Percentiles rank a stretch among this genome's conserved stretches.
Conservation (phyloP, 2,797 vertebrate species). For the Danionella dracula region DNA sequence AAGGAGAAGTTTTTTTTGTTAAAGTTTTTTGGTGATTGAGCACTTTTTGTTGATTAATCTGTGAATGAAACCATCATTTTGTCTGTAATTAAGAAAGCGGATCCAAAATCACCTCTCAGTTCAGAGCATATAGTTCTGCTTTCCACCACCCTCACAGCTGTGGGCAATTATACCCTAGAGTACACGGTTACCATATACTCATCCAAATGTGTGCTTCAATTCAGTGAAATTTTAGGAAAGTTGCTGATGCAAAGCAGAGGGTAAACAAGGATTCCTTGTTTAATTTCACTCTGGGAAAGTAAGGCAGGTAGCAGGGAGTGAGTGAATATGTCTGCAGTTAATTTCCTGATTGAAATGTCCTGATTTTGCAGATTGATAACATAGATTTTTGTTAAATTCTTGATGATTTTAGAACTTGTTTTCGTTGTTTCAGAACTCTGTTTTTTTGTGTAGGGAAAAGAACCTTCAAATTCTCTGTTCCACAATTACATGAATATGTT, state of each 20-base stretch:
- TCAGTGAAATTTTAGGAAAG: constrained; percentile 12
- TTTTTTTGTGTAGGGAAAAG: too few relatives aligned
- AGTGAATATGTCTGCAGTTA: background rate
- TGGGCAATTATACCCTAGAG: constrained; percentile 33
- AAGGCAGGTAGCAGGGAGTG: constrained; percentile 2
- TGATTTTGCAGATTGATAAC: background rate
- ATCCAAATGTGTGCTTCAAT: constrained; percentile 25
- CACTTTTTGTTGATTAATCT: constrained; percentile 51
- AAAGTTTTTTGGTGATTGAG: constrained; percentile 32
- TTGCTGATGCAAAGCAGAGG: constrained; percentile 20
- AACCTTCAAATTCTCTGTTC: too few relatives aligned
- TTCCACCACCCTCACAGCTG: constrained; percentile 43
- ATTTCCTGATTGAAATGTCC: background rate
- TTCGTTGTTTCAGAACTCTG: background rate
- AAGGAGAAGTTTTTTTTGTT: background rate
- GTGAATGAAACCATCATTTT: constrained; percentile 42
- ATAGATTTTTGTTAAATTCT: too few relatives aligned
- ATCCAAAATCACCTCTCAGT: constrained; percentile 45
- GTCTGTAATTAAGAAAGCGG: constrained; percentile 45
- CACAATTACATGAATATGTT: too few relatives aligned
- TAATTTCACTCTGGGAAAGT: constrained; percentile 9
- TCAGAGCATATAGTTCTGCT: constrained; percentile 35
- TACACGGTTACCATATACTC: constrained; percentile 14
- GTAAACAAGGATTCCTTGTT: constrained; percentile 4
- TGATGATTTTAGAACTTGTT: background rate